phyloP scores from a whole-genome alignment of 2,888 invertebrate species.

The Selenia dentaria region DNA sequence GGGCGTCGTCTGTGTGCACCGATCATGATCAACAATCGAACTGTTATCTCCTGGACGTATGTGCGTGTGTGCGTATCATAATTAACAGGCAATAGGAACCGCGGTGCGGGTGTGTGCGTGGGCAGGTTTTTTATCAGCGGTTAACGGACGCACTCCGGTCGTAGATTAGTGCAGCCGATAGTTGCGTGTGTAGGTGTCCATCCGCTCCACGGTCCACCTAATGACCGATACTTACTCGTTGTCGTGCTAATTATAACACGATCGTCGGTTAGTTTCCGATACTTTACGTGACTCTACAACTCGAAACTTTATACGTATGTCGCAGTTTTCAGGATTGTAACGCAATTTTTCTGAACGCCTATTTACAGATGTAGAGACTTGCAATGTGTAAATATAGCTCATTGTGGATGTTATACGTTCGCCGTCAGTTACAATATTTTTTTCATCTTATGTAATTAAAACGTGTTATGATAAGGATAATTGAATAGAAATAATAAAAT shows the following conservation, averaged over 20 bases:
- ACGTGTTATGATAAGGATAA: no score
- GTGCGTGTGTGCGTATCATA: conserved; percentile 55
- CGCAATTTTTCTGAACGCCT: no score
- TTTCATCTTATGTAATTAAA: no score
- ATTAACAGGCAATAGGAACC: conserved; percentile 64
- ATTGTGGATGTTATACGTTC: no score
- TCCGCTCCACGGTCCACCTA: conserved; percentile 69
- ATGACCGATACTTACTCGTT: conserved; percentile 21
- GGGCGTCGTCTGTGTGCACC: conserved; percentile 29
- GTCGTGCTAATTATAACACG: conserved; percentile 17
- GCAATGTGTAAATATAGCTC: no score
- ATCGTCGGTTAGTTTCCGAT: conserved; percentile 9
- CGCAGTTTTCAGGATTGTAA: no score
- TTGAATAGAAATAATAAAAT: no score
- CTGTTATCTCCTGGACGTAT: conserved; percentile 49
- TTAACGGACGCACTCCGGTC: conserved; percentile 61
- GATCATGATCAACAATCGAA: conserved; percentile 55
- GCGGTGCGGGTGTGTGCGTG: conserved; percentile 50
- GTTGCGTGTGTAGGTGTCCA: conserved; percentile 64
- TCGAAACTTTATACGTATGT: no score
- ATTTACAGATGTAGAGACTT: no score
- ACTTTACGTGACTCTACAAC: conserved; percentile 1
- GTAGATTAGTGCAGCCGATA: conserved; percentile 53
- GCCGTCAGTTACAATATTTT: no score
- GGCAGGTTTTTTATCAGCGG: conserved; percentile 66